These are phyloP conservation scores for Callithrix jacchus DNA, from an alignment of 2,113 vertebrate species.

Conservation along the genomic window DNA sequence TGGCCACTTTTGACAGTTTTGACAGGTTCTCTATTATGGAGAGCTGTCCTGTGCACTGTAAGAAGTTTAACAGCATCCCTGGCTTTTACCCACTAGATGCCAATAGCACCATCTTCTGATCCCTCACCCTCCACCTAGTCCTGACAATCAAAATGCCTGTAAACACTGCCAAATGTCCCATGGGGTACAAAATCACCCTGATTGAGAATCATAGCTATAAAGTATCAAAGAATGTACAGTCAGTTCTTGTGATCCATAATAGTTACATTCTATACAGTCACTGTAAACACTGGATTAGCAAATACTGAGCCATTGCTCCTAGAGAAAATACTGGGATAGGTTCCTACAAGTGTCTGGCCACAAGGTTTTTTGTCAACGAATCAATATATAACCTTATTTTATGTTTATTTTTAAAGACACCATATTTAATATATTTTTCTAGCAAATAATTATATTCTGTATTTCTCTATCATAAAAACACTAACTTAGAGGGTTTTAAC, in stretches of 20 bases:
- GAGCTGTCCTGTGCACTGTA: neutral
- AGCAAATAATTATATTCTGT: neutral
- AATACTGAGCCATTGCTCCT: neutral
- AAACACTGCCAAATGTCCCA: neutral
- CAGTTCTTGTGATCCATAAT: neutral
- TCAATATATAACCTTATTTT: slow-evolving; percentile 6
- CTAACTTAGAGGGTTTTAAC: neutral
- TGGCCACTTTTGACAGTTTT: neutral
- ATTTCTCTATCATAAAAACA: slow-evolving; percentile 11
- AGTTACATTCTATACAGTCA: slow-evolving; percentile 7
- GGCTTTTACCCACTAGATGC: neutral
- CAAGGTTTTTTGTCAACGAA: neutral
- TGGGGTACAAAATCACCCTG: neutral
- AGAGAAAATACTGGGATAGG: neutral
- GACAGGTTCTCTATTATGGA: neutral
- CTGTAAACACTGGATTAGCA: neutral
- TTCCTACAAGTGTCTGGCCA: neutral
- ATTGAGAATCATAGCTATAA: neutral
- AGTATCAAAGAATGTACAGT: neutral
- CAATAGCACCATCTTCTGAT: neutral
- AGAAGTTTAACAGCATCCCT: neutral
- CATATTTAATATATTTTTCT: neutral
- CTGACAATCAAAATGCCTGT: neutral
- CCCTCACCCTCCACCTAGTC: neutral
- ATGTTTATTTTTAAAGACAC: slow-evolving; percentile 28